Evolutionary conservation across 1,140 invertebrate species (phyloP), one percentile per base, ranked within the genome.

Genomic region (Platorchestia sp.): DNA sequence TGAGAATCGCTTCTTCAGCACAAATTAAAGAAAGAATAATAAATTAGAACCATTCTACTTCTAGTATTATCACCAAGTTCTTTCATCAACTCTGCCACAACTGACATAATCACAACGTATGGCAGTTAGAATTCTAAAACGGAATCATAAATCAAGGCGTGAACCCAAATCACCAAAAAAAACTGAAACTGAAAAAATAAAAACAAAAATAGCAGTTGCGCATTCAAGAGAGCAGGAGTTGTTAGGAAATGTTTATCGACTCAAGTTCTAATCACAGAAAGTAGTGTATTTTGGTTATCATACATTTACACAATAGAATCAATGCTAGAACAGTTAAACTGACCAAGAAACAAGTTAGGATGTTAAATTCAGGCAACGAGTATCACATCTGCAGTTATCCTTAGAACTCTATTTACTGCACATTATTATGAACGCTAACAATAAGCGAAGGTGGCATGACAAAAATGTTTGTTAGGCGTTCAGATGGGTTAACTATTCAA

Each of bases 331-430:
- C 59, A 75, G 59, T 75, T 75, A 75, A 75, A 75, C 59, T 75
- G 59, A 36, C 59, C 7, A 75, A 3, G 27, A 36, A 75, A 75
- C 7, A 75, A 75, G 59, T 75, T 75, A 75, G 59, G 1, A 19
- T 75, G 59, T 75, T 75, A 75, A 75, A 75, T 75, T 75, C 59
- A 75, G 59, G 59, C 59, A 75, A 75, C 59, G 36, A 75, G 59
- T 75, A 75, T 75, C 59, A 10, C 59, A 75, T 22, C 59, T 75
- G 59, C 59, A 75, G 59, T 75, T 75, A 75, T 3, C 59, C 59
- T 75, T 75, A 75, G 59, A 51, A 51, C 36, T 75, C 27, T 75
- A 75, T 75, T 75, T 75, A 75, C 59, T 75, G 59, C 59, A 75
- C 59, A 75, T 36, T 51, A 51, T 7, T 51, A 51, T 51, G 47